A percentile compares a stretch with the other conserved stretches of the same genome.
Evolutionary conservation across 2,888 invertebrate species (phyloP).

Genomic region (Artemia sinica): DNA sequence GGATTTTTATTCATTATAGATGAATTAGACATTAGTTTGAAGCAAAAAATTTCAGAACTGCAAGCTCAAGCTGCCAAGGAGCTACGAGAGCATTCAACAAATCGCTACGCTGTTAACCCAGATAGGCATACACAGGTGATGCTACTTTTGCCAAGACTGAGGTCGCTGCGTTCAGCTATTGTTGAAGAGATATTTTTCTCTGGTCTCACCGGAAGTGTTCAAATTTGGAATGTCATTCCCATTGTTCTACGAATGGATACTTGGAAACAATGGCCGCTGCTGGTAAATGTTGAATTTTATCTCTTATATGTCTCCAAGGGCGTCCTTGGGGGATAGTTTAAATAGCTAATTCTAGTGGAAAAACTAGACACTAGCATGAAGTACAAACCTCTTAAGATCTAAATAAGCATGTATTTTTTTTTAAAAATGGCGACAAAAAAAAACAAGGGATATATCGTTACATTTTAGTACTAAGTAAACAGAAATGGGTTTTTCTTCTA

Average conservation of each 20-base stretch:
- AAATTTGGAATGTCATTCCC: constrained; percentile 78
- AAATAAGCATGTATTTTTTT: too few species aligned
- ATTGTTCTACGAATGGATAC: constrained; percentile 50
- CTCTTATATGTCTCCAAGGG: not conserved
- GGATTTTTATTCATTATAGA: too few species aligned
- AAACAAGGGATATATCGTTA: too few species aligned
- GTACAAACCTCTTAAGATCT: too few species aligned
- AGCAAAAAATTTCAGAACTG: too few species aligned
- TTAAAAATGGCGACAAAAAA: too few species aligned
- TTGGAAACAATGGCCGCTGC: constrained; percentile 25
- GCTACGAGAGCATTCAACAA: constrained; percentile 36
- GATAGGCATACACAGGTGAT: constrained; percentile 43
- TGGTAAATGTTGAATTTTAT: not conserved
- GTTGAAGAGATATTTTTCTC: constrained; percentile 84
- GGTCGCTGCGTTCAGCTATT: constrained; percentile 48
- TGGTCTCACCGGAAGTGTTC: constrained; percentile 73
- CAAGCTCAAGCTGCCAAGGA: constrained; percentile 32
- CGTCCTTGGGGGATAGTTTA: too few species aligned
- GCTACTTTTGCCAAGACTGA: constrained; percentile 45
- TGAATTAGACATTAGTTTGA: too few species aligned
- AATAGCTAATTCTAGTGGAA: too few species aligned
- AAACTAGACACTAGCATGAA: too few species aligned
- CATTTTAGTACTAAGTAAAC: too few species aligned
- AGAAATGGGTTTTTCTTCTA: too few species aligned
- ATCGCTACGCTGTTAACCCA: constrained; percentile 34